These are phyloP conservation scores for Donacobius atricapilla DNA, from an alignment of 2,113 vertebrate species.

Conservation along the genomic window DNA sequence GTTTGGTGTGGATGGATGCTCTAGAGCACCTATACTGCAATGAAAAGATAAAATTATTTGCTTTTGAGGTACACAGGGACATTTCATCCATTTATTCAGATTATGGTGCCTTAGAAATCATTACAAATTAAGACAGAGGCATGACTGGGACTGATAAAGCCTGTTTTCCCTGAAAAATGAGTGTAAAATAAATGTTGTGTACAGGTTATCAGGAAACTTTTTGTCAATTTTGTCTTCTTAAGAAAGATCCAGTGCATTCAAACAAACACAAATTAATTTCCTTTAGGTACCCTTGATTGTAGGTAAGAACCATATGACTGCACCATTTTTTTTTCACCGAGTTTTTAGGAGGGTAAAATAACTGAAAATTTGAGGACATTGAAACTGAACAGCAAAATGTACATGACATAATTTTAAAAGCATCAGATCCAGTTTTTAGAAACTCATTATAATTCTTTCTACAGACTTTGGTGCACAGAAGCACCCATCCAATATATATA, in stretches of 20 bases:
- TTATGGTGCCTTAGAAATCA: neutral
- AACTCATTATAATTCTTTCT: neutral
- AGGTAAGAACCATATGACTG: neutral
- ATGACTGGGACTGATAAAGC: neutral
- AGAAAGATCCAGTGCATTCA: neutral
- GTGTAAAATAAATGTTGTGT: neutral
- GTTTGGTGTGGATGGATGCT: neutral
- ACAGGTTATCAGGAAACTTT: neutral
- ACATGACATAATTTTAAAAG: neutral
- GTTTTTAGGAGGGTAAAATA: neutral
- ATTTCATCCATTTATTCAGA: neutral
- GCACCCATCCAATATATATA: neutral
- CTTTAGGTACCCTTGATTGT: neutral
- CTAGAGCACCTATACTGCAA: neutral
- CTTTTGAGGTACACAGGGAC: neutral
- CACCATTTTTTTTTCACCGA: neutral
- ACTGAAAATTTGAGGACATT: neutral
- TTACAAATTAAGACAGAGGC: neutral
- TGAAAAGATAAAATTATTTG: neutral
- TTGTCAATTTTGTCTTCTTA: neutral
- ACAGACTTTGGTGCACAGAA: neutral
- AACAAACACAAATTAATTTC: neutral
- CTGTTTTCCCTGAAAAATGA: neutral
- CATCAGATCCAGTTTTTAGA: neutral
- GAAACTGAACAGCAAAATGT: neutral